Evolutionary conservation across 2,888 invertebrate genomes (phyloP).

Genomic region (Drosophila differens): DNA sequence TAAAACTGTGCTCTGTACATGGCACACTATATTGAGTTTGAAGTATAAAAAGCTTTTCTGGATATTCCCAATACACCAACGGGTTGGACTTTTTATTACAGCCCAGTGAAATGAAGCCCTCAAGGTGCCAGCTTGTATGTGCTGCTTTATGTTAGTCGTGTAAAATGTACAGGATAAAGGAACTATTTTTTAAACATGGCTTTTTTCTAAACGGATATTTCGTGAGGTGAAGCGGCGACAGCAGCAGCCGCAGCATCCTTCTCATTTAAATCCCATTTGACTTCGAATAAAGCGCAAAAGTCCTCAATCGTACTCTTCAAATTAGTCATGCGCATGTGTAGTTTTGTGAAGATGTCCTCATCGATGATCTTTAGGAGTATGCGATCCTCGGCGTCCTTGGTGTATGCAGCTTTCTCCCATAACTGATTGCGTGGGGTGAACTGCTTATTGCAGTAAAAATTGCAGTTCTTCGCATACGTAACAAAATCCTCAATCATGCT

Average conservation of each 20-base stretch:
- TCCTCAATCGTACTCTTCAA: constrained; percentile 15
- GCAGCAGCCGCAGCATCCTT: background rate
- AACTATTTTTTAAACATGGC: constrained; percentile 12
- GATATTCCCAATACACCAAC: constrained; percentile 70
- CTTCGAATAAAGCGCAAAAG: constrained; percentile 37
- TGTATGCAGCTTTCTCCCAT: constrained; percentile 1
- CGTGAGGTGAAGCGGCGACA: background rate
- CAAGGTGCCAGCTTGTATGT: constrained; percentile 20
- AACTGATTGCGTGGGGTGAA: background rate
- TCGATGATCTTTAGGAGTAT: constrained; percentile 44
- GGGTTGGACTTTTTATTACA: constrained; percentile 69
- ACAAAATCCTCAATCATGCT: constrained; percentile 41
- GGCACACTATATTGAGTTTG: constrained; percentile 79
- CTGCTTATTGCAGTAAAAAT: constrained; percentile 6
- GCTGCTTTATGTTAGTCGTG: constrained; percentile 4
- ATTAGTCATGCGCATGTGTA: constrained; percentile 35
- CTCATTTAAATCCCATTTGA: background rate
- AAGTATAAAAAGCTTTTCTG: constrained; percentile 79
- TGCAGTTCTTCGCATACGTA: constrained; percentile 19
- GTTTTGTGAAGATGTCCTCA: constrained; percentile 34
- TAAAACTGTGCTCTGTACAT: constrained; percentile 72
- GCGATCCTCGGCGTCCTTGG: constrained; percentile 22
- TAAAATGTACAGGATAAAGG: constrained; percentile 12
- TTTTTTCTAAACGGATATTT: constrained; percentile 10
- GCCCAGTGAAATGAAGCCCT: constrained; percentile 35